A percentile compares a stretch with the other conserved stretches of the same genome.
Evolutionary conservation across 1,140 invertebrate species (phyloP).

Genomic region (Maniola jurtina): DNA sequence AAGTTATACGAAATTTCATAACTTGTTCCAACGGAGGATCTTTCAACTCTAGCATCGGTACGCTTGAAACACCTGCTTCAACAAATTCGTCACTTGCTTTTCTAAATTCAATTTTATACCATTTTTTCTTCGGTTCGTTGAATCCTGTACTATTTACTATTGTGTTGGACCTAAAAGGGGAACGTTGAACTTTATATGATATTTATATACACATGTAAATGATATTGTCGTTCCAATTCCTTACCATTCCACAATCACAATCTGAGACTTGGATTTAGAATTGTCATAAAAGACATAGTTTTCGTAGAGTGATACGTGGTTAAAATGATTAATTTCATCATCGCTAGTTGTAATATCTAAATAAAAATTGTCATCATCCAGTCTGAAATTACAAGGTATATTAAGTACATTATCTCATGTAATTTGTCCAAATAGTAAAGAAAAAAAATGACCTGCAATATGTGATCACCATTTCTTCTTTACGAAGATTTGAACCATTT

Average conservation of each 20-base stretch:
- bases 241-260: constrained; percentile 28
- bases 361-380: constrained; percentile 29
- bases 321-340: constrained; percentile 2
- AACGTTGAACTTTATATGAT: background rate
- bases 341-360: constrained; percentile 20
- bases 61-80: constrained; percentile 32
- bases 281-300: background rate
- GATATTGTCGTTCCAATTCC: background rate
- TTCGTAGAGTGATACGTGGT: constrained; percentile 20
- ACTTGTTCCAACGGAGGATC: constrained; percentile 37
- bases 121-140: constrained; percentile 16
- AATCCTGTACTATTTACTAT: background rate
- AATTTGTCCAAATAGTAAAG: background rate
- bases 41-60: constrained; percentile 33
- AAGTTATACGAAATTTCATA: constrained; percentile 34
- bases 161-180: constrained; percentile 7
- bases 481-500: constrained; percentile 6
- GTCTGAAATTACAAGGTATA: constrained; percentile 18
- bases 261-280: constrained; percentile 2
- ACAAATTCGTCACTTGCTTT: constrained; percentile 20
- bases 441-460: constrained; percentile 20
- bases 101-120: constrained; percentile 33
- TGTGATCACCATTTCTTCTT: constrained; percentile 15
- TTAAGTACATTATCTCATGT: background rate
- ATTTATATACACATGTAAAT: background rate